Evolutionary conservation across 2,113 vertebrate species (phyloP).

Genomic region (Cyprichromis sp.): DNA sequence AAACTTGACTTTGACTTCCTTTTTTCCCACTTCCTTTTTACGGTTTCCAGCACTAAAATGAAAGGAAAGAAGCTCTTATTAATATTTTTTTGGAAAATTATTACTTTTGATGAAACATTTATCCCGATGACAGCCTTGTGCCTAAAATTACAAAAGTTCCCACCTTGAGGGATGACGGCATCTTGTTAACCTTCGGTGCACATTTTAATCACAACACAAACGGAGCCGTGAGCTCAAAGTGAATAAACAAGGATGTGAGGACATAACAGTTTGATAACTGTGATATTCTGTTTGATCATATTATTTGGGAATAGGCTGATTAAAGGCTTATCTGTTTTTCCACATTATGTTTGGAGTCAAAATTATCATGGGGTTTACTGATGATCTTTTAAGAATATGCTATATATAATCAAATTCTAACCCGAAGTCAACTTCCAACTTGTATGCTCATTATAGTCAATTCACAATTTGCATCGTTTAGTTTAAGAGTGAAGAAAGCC

Average conservation of each 20-base stretch:
- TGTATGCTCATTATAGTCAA: not conserved
- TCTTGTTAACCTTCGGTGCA: not conserved
- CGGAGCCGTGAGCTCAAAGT: not conserved
- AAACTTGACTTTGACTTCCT: not conserved
- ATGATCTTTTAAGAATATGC: not conserved
- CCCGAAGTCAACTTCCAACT: not conserved
- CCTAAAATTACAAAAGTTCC: not conserved
- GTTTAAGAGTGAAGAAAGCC: constrained; percentile 3
- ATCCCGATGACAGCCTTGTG: not conserved
- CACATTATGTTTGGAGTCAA: not conserved
- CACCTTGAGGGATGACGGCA: not conserved
- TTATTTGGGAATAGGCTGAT: not conserved
- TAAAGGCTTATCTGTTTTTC: not conserved
- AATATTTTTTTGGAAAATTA: fast-evolving
- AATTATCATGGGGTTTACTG: not conserved
- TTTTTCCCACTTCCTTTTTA: not conserved
- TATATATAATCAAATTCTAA: not conserved
- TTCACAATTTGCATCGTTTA: not conserved
- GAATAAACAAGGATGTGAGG: not conserved
- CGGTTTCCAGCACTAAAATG: not conserved
- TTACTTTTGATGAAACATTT: not conserved
- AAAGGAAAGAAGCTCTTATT: not conserved
- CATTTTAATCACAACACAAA: not conserved
- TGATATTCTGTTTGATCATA: not conserved
- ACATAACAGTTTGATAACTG: not conserved